These are phyloP conservation scores for Perizoma affinitatum DNA, from an alignment of 2,888 invertebrate species.

Conservation along the genomic window DNA sequence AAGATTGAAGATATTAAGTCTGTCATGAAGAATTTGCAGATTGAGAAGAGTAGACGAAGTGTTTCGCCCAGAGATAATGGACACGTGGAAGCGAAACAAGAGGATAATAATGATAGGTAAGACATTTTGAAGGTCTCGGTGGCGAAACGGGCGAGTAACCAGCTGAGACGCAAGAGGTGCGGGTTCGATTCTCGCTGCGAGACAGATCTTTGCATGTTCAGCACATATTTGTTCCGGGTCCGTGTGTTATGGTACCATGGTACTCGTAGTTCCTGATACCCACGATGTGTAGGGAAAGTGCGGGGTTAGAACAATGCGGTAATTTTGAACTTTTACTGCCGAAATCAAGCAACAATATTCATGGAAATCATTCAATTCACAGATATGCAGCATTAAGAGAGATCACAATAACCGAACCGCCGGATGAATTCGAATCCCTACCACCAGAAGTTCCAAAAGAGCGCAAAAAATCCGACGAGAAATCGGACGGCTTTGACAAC, in stretches of 20 bases:
- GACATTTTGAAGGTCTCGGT: too few species aligned
- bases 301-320: too few species aligned
- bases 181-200: too few species aligned
- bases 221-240: too few species aligned
- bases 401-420: slow-evolving; percentile 86
- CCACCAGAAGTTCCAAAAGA: slow-evolving; percentile 79
- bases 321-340: too few species aligned
- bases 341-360: not conserved
- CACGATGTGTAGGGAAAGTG: too few species aligned
- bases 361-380: not conserved
- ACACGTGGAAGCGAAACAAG: slow-evolving; percentile 66
- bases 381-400: slow-evolving; percentile 92
- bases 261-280: too few species aligned
- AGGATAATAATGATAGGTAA: slow-evolving; percentile 83
- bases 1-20: slow-evolving; percentile 78
- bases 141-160: too few species aligned
- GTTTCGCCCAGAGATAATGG: slow-evolving; percentile 78
- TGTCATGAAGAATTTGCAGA: slow-evolving; percentile 74
- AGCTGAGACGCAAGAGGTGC: too few species aligned
- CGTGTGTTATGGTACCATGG: too few species aligned
- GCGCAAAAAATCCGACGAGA: slow-evolving; percentile 78
- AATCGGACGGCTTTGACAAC: slow-evolving; percentile 81
- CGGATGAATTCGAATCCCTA: slow-evolving; percentile 80
- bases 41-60: slow-evolving; percentile 67
- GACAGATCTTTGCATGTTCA: too few species aligned